phyloP scores from a whole-genome alignment of 2,888 invertebrate genomes.

The Alitta virens region DNA sequence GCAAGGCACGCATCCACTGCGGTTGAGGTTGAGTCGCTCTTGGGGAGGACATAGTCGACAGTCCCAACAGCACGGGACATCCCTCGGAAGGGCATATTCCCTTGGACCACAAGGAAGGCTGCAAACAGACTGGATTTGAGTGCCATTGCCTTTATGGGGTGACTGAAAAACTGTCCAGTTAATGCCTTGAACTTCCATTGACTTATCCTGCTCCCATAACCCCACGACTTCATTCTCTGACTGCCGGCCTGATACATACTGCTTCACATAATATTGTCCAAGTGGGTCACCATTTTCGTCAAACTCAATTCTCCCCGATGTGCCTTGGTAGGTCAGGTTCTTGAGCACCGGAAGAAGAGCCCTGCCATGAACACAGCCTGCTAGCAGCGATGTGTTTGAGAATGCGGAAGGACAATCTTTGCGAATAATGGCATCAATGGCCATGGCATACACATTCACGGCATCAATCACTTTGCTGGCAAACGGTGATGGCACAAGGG shows the following conservation, averaged over 20 bases:
- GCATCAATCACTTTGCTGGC: no score
- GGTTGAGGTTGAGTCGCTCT: neutral
- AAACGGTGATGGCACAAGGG: no score
- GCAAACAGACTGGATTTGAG: neutral
- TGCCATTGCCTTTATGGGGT: neutral
- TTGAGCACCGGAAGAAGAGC: no score
- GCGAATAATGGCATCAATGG: no score
- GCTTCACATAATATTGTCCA: neutral
- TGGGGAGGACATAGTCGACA: neutral
- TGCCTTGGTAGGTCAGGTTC: no score
- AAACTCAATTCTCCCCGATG: no score
- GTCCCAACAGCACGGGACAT: slow-evolving; percentile 10
- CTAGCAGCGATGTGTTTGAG: no score
- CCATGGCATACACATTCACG: no score
- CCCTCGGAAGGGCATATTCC: neutral
- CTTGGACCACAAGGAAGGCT: slow-evolving; percentile 1
- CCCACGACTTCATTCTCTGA: neutral
- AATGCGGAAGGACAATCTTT: no score
- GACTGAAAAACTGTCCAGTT: neutral
- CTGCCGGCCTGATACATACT: neutral
- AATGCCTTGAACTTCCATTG: neutral
- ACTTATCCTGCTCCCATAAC: neutral
- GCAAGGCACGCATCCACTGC: neutral
- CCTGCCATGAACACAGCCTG: no score
- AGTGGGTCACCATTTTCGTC: neutral